Conservation (phyloP, 2,888 invertebrate genomes). For the Hemistola chrysoprasaria region DNA sequence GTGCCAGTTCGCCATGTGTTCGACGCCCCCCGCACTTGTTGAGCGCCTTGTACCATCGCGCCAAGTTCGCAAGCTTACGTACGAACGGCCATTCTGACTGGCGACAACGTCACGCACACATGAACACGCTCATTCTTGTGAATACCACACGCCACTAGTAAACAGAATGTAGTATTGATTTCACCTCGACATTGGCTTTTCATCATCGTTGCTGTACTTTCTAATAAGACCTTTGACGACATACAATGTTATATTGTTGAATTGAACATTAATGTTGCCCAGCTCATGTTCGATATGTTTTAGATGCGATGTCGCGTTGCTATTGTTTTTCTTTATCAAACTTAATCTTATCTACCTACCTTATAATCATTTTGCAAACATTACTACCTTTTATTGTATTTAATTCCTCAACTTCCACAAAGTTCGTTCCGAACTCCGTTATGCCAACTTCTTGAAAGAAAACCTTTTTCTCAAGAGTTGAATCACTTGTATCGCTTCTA, state of each 20-base stretch:
- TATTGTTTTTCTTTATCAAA: too few relatives aligned
- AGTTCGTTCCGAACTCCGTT: too few relatives aligned
- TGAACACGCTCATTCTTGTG: constrained; percentile 45
- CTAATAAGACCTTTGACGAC: constrained; percentile 9
- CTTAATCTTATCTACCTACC: too few relatives aligned
- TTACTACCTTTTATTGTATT: too few relatives aligned
- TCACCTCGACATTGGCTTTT: constrained; percentile 23
- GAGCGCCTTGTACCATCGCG: constrained; percentile 49
- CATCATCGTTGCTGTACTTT: constrained; percentile 9
- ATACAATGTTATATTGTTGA: constrained; percentile 1
- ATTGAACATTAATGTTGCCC: too few relatives aligned
- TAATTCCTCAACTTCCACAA: too few relatives aligned
- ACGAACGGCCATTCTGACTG: constrained; percentile 25
- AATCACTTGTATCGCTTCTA: too few relatives aligned
- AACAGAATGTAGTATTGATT: constrained; percentile 43
- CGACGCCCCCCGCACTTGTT: constrained; percentile 71
- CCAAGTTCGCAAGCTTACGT: constrained; percentile 35
- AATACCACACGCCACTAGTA: constrained; percentile 34
- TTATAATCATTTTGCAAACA: too few relatives aligned
- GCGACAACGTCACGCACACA: constrained; percentile 35
- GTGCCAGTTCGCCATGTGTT: constrained; percentile 76
- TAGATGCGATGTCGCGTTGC: too few relatives aligned
- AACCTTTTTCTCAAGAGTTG: too few relatives aligned
- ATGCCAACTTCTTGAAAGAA: too few relatives aligned
- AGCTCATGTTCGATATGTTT: too few relatives aligned